phyloP scores from a whole-genome alignment of 2,113 vertebrate species.

The Callochromis pleurospilus region DNA sequence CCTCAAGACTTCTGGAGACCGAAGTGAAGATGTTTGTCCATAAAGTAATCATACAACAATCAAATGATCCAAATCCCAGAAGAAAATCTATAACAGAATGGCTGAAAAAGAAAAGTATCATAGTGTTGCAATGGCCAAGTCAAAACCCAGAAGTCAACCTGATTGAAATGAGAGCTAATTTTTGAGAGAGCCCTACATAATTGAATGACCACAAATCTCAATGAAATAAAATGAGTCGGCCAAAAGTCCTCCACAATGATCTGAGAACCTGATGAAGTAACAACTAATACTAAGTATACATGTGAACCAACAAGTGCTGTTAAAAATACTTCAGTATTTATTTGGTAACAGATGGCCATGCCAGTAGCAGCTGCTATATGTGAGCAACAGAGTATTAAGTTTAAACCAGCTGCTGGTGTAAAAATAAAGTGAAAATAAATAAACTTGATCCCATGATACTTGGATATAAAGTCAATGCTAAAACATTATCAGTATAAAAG shows the following conservation, averaged over 20 bases:
- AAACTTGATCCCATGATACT: neutral
- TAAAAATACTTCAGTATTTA: neutral
- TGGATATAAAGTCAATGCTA: neutral
- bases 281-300: neutral
- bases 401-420: neutral
- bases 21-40: neutral
- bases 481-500: neutral
- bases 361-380: neutral
- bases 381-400: neutral
- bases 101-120: neutral
- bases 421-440: neutral
- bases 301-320: neutral
- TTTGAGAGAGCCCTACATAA: neutral
- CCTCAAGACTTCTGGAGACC: neutral
- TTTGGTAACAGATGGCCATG: neutral
- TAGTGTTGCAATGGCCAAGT: neutral
- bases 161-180: neutral
- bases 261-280: neutral
- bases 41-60: neutral
- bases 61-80: neutral
- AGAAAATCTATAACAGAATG: neutral
- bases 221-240: neutral
- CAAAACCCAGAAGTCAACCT: neutral
- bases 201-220: neutral
- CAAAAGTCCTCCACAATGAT: neutral